These are phyloP conservation scores for Trichopria drosophilae DNA, from an alignment of 2,888 invertebrate genomes.

Conservation along the genomic window DNA sequence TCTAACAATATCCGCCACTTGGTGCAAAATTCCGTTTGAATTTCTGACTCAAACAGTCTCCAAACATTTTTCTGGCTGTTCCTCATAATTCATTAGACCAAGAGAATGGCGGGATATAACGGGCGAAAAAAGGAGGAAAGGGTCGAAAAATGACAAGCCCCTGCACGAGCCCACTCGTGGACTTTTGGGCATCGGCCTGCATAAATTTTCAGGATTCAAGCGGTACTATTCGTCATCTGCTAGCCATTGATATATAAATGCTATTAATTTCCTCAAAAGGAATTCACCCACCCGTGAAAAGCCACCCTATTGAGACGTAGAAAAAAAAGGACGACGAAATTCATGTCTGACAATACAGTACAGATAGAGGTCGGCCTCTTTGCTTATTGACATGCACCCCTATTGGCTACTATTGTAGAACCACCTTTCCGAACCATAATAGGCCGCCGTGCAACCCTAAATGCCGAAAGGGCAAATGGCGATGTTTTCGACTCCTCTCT, in stretches of 20 bases:
- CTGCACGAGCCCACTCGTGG: constrained; percentile 14
- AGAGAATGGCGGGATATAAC: neutral
- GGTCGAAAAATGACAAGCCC: constrained; percentile 15
- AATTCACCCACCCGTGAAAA: constrained; percentile 55
- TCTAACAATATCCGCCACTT: too few species aligned
- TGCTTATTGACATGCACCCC: constrained; percentile 47
- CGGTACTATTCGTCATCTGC: constrained; percentile 43
- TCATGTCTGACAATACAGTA: too few species aligned
- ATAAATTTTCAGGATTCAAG: constrained; percentile 40
- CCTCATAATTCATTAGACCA: too few species aligned
- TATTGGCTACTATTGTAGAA: constrained; percentile 43
- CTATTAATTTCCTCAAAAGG: constrained; percentile 54
- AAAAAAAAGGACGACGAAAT: too few species aligned
- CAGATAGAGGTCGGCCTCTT: too few species aligned
- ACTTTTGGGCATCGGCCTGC: constrained; percentile 33
- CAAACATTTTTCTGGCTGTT: too few species aligned
- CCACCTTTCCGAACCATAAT: constrained; percentile 36
- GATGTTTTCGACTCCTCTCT: too few species aligned
- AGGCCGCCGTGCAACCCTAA: constrained; percentile 44
- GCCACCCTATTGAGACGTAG: constrained; percentile 31
- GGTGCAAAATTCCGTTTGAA: too few species aligned
- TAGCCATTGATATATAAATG: constrained; percentile 47
- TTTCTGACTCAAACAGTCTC: too few species aligned
- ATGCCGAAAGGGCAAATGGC: constrained; percentile 16
- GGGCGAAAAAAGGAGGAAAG: neutral